These are phyloP conservation scores for Vanessa atalanta DNA, from an alignment of 1,140 invertebrate genomes.

Conservation along the genomic window DNA sequence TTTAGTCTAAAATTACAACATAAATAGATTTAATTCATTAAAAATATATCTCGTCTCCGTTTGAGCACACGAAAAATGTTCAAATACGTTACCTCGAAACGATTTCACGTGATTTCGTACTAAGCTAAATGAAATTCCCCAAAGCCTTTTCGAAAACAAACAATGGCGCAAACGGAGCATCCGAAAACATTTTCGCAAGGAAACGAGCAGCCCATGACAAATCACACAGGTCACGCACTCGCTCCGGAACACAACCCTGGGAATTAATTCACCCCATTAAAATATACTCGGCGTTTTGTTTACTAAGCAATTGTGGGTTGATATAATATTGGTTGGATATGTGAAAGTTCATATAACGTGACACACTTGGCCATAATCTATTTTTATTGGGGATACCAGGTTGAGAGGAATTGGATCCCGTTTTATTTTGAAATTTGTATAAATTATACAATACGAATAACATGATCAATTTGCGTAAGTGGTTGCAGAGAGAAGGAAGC, in stretches of 20 bases:
- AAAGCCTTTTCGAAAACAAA: conserved; percentile 25
- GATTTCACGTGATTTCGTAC: conserved; percentile 14
- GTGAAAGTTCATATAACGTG: background rate
- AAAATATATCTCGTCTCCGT: background rate
- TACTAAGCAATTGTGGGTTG: conserved; percentile 17
- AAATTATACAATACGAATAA: too few species aligned
- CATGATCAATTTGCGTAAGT: too few species aligned
- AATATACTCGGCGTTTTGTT: conserved; percentile 29
- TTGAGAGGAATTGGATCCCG: too few species aligned
- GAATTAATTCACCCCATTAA: conserved; percentile 35
- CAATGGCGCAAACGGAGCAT: conserved; percentile 31
- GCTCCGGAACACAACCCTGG: conserved; percentile 22
- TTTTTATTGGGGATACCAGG: background rate
- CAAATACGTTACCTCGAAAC: conserved; percentile 11
- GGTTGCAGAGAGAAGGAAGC: too few species aligned
- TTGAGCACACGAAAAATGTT: conserved; percentile 7
- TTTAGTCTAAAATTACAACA: background rate
- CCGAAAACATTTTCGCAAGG: conserved; percentile 30
- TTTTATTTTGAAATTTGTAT: too few species aligned
- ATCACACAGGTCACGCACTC: conserved; percentile 33
- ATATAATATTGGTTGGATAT: conserved; percentile 17
- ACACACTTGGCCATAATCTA: background rate
- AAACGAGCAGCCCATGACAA: conserved; percentile 30
- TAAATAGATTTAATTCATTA: conserved; percentile 4
- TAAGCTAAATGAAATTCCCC: conserved; percentile 20